Percentiles rank a stretch among this genome's conserved stretches.
Conservation (phyloP, 2,888 invertebrate genomes). For the Clitarchus hookeri region DNA sequence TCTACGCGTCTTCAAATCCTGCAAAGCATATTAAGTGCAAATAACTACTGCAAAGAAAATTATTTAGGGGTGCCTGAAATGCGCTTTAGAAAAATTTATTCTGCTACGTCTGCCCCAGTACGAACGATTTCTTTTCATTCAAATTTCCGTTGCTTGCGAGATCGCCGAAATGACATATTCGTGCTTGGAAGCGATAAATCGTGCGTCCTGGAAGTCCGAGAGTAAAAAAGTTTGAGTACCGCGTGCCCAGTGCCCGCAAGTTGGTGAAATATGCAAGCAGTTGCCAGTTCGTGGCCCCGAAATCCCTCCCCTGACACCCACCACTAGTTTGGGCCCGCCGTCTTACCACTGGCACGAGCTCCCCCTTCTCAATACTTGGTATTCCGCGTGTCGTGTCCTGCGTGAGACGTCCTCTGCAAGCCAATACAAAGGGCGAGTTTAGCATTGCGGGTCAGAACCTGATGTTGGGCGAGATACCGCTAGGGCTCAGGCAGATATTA, state of each 20-base stretch:
- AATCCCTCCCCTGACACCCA: neutral
- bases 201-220: neutral
- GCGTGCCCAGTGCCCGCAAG: neutral
- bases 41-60: neutral
- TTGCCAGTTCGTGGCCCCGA: neutral
- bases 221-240: neutral
- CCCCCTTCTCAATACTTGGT: neutral
- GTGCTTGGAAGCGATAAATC: slow-evolving; percentile 14
- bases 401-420: neutral
- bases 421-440: slow-evolving; percentile 19
- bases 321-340: neutral
- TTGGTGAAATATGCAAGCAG: slow-evolving; percentile 2
- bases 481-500: neutral
- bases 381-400: neutral
- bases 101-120: neutral
- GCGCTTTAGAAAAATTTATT: neutral
- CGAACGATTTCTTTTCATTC: neutral
- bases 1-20: no score
- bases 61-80: neutral
- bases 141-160: neutral
- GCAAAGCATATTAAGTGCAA: no score
- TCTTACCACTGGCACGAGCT: neutral
- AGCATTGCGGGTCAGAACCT: slow-evolving; percentile 17
- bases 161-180: slow-evolving; percentile 1
- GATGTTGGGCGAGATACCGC: neutral